Evolutionary conservation across 2,113 vertebrate genomes (phyloP).

Genomic region (Istiophorus platypterus): DNA sequence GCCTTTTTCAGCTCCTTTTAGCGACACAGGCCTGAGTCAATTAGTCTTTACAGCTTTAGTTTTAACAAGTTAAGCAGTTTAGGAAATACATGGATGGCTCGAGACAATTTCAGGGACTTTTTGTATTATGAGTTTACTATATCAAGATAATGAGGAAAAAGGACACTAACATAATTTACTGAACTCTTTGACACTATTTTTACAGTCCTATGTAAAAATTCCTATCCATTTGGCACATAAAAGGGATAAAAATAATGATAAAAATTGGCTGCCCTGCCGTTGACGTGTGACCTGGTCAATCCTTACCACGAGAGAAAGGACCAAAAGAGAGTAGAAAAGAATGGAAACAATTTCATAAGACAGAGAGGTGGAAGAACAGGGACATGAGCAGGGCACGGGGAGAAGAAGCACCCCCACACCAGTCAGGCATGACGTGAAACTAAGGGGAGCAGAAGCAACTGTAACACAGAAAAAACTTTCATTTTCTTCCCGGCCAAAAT

Average conservation of each 20-base stretch:
- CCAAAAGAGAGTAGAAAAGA: conserved; percentile 1
- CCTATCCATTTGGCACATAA: conserved; percentile 24
- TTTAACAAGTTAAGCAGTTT: conserved; percentile 66
- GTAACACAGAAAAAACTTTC: conserved; percentile 67
- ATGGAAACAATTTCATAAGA: conserved; percentile 35
- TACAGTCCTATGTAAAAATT: conserved; percentile 13
- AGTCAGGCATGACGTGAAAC: conserved; percentile 34
- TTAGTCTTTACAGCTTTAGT: conserved; percentile 39
- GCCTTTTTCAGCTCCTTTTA: conserved; percentile 47
- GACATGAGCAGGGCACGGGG: not conserved
- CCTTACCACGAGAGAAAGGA: conserved; percentile 50
- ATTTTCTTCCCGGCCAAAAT: conserved; percentile 63
- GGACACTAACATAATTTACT: not conserved
- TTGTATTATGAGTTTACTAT: not conserved
- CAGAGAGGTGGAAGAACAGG: conserved; percentile 19
- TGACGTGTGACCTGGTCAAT: conserved; percentile 66
- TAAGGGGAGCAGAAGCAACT: conserved; percentile 50
- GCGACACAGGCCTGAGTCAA: conserved; percentile 24
- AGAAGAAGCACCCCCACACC: not conserved
- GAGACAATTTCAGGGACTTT: conserved; percentile 24
- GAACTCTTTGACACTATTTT: not conserved
- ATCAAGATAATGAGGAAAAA: not conserved
- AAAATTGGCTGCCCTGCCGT: conserved; percentile 46
- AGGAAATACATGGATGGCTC: conserved; percentile 14
- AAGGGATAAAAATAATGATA: conserved; percentile 9